Evolutionary conservation across 2,888 invertebrate species (phyloP), one percentile per base, ranked within the genome.

Genomic region (Monoplex corrugatus): DNA sequence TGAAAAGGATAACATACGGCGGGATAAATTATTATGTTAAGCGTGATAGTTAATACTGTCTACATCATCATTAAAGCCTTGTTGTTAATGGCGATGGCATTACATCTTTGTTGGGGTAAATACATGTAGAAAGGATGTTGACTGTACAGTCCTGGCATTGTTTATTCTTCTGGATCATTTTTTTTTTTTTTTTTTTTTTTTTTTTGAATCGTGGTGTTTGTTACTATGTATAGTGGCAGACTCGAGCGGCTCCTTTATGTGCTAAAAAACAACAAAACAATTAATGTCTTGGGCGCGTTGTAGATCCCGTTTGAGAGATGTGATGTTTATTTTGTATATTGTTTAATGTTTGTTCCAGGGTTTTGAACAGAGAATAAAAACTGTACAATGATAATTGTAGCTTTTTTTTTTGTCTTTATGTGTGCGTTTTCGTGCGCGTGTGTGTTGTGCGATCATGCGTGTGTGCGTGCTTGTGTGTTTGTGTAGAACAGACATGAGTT

Each of bases 281-380:
- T n/a, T n/a, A n/a, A n/a, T n/a, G n/a, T 28, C n/a, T 68, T 68
- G 16, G 68, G 68, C 68, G 68, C n/a, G 68, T 68, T 68, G n/a
- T n/a, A n/a, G 68, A 68, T 6, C 68, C 68, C 19, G 8, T 28
- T 68, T 68, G 68, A 68, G 68, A 68, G 68, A 68, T 68, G 68
- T 68, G 68, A 68, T 68, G 68, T 68, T 68, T 68, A 68, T 68
- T 43, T 80, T 43, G 80, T 80, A 43, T 80, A 43, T 80, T n/a
- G n/a, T n/a, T n/a, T n/a, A n/a, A n/a, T 43, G 80, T 80, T 38
- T 80, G 80, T 43, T 43, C 43, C 40, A 43, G 80, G 43, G 80
- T 80, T 38, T 35, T 38, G 19, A 43, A 80, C 38, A 80, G 38
- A 43, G 80, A 38, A 80, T 80, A 80, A 80, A 80, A 80, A 35